Percentiles rank a stretch among this genome's conserved stretches.
Evolutionary conservation across 2,113 vertebrate genomes (phyloP).

Genomic region (Tachycineta bicolor): DNA sequence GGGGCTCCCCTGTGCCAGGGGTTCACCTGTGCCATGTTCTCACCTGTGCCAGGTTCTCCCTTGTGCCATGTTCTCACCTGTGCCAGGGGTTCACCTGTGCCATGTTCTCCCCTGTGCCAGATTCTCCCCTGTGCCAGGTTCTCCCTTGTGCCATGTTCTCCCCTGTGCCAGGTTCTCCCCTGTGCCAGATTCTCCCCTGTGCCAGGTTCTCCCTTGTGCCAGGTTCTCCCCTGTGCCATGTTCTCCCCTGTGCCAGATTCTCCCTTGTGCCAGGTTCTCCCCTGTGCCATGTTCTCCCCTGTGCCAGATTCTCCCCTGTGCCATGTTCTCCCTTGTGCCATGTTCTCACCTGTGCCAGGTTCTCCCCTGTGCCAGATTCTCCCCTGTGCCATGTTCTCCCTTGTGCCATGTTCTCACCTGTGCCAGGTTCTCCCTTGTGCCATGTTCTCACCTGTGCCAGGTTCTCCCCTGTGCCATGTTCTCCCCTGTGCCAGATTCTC

Average conservation of each 20-base stretch:
- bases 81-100: no score
- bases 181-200: no score
- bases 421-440: rapidly evolving
- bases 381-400: not conserved
- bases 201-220: rapidly evolving
- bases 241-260: rapidly evolving
- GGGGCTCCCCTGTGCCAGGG: rapidly evolving
- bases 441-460: not conserved
- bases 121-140: rapidly evolving
- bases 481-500: rapidly evolving
- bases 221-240: rapidly evolving
- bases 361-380: rapidly evolving
- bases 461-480: no score
- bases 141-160: no score
- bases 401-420: rapidly evolving
- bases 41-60: rapidly evolving
- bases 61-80: not conserved
- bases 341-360: not conserved
- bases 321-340: no score
- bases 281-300: rapidly evolving
- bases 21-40: no score
- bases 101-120: rapidly evolving
- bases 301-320: rapidly evolving
- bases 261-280: not conserved
- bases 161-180: rapidly evolving